Conservation (phyloP, 2,113 vertebrate genomes). For the Anolis carolinensis region DNA sequence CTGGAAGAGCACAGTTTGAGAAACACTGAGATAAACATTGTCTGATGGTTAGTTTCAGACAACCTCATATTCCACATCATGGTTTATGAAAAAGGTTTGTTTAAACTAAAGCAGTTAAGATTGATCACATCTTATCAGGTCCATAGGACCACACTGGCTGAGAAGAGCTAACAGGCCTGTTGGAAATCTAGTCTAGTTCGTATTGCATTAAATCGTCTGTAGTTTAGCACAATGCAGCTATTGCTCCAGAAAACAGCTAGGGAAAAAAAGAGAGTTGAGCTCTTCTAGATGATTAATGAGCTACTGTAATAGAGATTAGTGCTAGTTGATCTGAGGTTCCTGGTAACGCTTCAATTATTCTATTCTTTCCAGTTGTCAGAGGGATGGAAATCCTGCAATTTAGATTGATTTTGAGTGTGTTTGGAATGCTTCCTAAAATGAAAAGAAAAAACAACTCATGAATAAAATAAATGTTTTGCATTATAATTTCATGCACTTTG, state of each 20-base stretch:
- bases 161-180: no score
- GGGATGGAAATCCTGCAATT: slow-evolving; percentile 43
- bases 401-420: neutral
- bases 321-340: slow-evolving; percentile 15
- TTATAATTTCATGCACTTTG: slow-evolving; percentile 32
- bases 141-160: no score
- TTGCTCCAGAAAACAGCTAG: neutral
- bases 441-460: neutral
- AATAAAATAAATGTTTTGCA: neutral
- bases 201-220: no score
- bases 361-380: slow-evolving; percentile 35
- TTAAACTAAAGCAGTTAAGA: neutral
- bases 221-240: neutral
- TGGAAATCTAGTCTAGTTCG: no score
- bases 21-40: neutral
- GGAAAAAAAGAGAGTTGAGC: slow-evolving; percentile 20
- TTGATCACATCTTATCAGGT: neutral
- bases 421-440: neutral
- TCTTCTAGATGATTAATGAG: slow-evolving; percentile 32
- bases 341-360: slow-evolving; percentile 42
- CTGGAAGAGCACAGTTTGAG: no score
- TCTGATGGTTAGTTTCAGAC: neutral
- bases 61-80: neutral
- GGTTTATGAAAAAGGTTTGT: neutral
- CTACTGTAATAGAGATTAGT: slow-evolving; percentile 18